Conservation (phyloP, 2,797 vertebrate species). For the Spinus pinus region DNA sequence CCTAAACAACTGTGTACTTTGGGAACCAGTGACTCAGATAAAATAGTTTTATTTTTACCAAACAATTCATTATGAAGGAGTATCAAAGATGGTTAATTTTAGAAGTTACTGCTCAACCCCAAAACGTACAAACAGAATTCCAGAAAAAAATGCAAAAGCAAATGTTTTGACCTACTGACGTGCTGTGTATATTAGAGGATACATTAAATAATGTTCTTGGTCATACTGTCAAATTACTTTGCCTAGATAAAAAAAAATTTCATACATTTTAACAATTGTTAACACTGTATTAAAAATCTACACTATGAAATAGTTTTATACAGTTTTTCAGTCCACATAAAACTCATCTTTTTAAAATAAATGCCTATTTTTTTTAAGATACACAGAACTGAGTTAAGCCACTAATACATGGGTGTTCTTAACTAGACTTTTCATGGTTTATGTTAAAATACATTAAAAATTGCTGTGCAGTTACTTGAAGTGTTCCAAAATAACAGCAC, state of each 20-base stretch:
- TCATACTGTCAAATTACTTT: neutral
- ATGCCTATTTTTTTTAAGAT: neutral
- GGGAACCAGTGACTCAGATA: neutral
- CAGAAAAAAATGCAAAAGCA: neutral
- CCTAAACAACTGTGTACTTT: neutral
- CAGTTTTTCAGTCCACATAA: neutral
- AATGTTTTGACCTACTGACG: neutral
- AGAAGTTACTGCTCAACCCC: neutral
- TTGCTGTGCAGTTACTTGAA: neutral
- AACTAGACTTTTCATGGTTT: neutral
- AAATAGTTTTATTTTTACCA: neutral
- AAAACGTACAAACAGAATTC: neutral
- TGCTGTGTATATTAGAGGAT: accelerated
- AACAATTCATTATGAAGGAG: neutral
- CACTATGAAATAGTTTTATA: neutral
- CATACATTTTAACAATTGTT: neutral
- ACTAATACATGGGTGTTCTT: neutral
- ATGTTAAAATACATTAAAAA: neutral
- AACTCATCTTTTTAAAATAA: neutral
- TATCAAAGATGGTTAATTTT: neutral
- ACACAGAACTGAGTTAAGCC: neutral
- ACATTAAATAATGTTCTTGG: neutral
- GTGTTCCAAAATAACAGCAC: neutral
- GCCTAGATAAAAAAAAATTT: neutral
- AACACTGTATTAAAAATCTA: neutral